These are phyloP conservation scores for Philonicus albiceps DNA, from an alignment of 2,888 invertebrate genomes.

Conservation along the genomic window DNA sequence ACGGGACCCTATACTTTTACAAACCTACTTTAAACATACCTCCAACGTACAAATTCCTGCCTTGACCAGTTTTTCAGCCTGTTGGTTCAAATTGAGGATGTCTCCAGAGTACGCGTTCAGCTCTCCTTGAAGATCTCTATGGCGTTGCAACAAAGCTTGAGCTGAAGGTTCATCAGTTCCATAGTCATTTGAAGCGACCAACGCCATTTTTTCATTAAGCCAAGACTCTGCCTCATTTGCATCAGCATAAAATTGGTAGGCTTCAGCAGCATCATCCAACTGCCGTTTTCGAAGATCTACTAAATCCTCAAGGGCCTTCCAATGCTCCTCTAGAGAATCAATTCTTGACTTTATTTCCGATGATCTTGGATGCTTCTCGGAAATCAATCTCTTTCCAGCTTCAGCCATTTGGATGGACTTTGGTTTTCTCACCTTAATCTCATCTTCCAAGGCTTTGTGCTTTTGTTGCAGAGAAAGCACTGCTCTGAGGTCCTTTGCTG, in stretches of 20 bases:
- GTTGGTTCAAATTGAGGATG: constrained; percentile 79
- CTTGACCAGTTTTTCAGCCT: constrained; percentile 78
- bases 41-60: constrained; percentile 73
- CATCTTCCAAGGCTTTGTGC: constrained; percentile 88
- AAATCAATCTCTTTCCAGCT: constrained; percentile 75
- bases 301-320: constrained; percentile 87
- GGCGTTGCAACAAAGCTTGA: constrained; percentile 85
- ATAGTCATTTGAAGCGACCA: constrained; percentile 88
- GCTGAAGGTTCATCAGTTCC: constrained; percentile 93
- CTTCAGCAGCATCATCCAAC: constrained; percentile 87
- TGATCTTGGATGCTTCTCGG: constrained; percentile 82
- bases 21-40: constrained; percentile 43
- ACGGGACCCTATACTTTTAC: background rate
- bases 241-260: constrained; percentile 96
- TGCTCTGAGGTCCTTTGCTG: constrained; percentile 91
- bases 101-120: constrained; percentile 88
- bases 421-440: constrained; percentile 76
- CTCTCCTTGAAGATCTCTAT: constrained; percentile 87
- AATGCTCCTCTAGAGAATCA: constrained; percentile 80
- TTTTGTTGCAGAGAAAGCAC: constrained; percentile 90
- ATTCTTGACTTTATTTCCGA: constrained; percentile 83
- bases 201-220: constrained; percentile 94
- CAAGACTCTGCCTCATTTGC: constrained; percentile 98
- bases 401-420: constrained; percentile 76
- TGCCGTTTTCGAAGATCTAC: constrained; percentile 78